These are phyloP conservation scores for Elgaria multicarinata DNA, from an alignment of 2,113 vertebrate genomes.

Conservation along the genomic window DNA sequence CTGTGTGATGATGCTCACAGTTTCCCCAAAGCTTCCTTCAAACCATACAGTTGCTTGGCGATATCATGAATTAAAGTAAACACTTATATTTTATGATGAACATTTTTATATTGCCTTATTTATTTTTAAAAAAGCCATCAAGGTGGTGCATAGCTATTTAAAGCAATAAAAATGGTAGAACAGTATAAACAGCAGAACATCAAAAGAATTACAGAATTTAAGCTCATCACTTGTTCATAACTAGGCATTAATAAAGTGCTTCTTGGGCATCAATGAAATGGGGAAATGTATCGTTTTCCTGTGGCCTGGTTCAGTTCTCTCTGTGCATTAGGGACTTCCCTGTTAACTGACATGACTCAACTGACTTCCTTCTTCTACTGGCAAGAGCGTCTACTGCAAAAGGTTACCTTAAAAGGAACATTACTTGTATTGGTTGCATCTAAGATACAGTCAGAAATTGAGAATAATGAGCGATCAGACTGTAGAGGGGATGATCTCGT, in stretches of 20 bases:
- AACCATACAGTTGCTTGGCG: not conserved
- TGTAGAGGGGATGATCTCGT: too few species aligned
- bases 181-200: too few species aligned
- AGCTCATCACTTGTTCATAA: not conserved
- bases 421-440: too few species aligned
- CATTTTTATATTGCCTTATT: too few species aligned
- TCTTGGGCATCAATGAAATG: not conserved
- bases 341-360: fast-evolving
- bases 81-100: not conserved
- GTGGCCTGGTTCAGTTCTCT: not conserved
- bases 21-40: fast-evolving
- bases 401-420: not conserved
- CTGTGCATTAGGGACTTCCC: not conserved
- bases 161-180: too few species aligned
- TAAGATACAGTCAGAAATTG: too few species aligned
- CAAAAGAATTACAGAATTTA: not conserved
- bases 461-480: too few species aligned
- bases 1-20: too few species aligned
- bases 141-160: too few species aligned
- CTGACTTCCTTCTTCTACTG: not conserved
- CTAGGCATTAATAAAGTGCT: not conserved
- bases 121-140: too few species aligned
- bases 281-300: fast-evolving
- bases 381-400: fast-evolving
- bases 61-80: not conserved